These are phyloP conservation scores for Bombus terrestris DNA, from an alignment of 1,140 invertebrate species.

Conservation along the genomic window DNA sequence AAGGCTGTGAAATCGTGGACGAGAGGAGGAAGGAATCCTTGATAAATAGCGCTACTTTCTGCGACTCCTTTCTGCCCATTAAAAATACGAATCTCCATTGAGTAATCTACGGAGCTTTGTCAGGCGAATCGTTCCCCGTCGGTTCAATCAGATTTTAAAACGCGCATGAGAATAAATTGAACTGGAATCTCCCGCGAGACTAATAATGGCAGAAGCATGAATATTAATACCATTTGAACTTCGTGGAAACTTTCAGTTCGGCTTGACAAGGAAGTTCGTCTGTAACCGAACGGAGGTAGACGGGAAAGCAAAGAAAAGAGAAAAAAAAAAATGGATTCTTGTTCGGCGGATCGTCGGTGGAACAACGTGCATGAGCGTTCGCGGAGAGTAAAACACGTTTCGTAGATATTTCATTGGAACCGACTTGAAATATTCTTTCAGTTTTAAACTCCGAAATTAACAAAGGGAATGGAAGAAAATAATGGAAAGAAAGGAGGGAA, in stretches of 20 bases:
- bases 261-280: conserved; percentile 31
- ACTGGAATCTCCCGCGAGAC: conserved; percentile 43
- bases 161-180: conserved; percentile 47
- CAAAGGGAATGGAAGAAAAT: background rate
- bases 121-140: conserved; percentile 22
- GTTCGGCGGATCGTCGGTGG: background rate
- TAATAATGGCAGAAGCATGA: conserved; percentile 46
- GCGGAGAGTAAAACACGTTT: background rate
- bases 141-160: conserved; percentile 48
- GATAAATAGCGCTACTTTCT: conserved; percentile 17
- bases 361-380: background rate
- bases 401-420: conserved; percentile 3
- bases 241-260: conserved; percentile 35
- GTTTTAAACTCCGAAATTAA: background rate
- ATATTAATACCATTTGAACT: conserved; percentile 44
- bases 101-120: conserved; percentile 14
- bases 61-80: background rate
- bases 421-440: background rate
- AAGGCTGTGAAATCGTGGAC: background rate
- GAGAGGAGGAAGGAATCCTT: background rate
- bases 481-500: background rate
- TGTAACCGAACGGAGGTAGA: conserved; percentile 19
- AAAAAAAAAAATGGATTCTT: too few relatives aligned
- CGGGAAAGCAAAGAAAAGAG: background rate
- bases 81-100: conserved; percentile 28